These are phyloP conservation scores for Petaurus breviceps DNA, from an alignment of 2,113 vertebrate species.

Conservation along the genomic window DNA sequence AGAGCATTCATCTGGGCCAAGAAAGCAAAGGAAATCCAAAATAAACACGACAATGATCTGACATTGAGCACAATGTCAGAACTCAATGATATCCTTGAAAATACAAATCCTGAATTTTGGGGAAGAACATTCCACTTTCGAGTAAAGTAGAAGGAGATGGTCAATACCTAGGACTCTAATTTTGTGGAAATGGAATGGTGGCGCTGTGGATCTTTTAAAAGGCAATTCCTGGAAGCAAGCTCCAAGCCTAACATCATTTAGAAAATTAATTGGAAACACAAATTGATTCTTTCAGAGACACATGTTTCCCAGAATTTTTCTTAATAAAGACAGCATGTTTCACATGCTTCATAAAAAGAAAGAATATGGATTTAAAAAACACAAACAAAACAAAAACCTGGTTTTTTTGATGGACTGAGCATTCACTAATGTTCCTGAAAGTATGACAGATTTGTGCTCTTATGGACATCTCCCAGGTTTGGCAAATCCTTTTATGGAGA, in stretches of 20 bases:
- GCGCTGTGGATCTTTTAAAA: conserved; percentile 31
- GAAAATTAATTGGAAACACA: conserved; percentile 71
- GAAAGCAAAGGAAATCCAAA: conserved; percentile 2
- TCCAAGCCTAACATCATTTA: conserved; percentile 47
- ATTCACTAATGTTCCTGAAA: conserved; percentile 23
- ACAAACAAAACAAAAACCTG: neutral
- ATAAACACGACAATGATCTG: conserved; percentile 31
- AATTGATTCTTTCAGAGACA: conserved; percentile 58
- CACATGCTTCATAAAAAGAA: conserved; percentile 63
- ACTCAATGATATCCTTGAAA: conserved; percentile 42
- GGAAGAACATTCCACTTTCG: conserved; percentile 45
- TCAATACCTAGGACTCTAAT: conserved; percentile 40
- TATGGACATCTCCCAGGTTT: neutral
- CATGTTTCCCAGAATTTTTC: conserved; percentile 58
- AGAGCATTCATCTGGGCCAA: conserved; percentile 36
- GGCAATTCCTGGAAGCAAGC: conserved; percentile 29
- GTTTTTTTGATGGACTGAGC: conserved; percentile 54
- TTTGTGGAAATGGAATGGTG: conserved; percentile 47
- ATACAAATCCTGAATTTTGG: conserved; percentile 14
- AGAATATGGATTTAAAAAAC: conserved; percentile 47
- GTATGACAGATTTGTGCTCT: neutral
- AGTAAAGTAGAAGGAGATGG: conserved; percentile 45
- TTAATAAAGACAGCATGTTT: conserved; percentile 68
- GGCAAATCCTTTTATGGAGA: conserved; percentile 17
- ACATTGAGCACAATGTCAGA: conserved; percentile 22